Evolutionary conservation across 2,888 invertebrate species (phyloP).

Genomic region (Julus scanicus): DNA sequence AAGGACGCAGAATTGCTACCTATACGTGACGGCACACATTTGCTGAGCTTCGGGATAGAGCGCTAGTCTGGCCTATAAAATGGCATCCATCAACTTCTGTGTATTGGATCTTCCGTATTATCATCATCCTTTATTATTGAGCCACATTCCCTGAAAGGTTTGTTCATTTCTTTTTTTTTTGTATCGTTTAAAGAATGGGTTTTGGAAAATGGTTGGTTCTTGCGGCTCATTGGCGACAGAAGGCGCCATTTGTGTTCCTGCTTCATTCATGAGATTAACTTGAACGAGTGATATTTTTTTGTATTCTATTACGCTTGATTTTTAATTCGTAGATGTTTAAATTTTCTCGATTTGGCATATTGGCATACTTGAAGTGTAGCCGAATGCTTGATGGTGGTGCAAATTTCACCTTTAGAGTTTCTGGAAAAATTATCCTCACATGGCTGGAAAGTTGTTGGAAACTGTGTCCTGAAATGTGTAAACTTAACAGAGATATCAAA

Average conservation of each 20-base stretch:
- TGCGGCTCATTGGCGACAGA: neutral
- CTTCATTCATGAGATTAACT: neutral
- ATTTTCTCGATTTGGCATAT: neutral
- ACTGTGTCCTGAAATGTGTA: neutral
- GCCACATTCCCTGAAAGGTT: slow-evolving; percentile 40
- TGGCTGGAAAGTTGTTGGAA: neutral
- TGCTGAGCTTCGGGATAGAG: neutral
- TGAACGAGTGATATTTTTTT: neutral
- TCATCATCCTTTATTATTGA: slow-evolving; percentile 35
- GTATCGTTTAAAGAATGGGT: neutral
- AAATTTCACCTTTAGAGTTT: neutral
- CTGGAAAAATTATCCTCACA: neutral
- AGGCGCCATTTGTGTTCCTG: neutral
- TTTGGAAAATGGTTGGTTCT: neutral
- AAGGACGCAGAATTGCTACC: neutral
- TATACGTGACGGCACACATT: neutral
- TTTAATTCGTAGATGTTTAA: neutral
- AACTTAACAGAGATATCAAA: neutral
- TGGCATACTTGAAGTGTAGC: neutral
- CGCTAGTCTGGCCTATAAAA: neutral
- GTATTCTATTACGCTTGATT: neutral
- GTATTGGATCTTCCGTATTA: slow-evolving; percentile 44
- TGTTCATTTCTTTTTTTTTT: slow-evolving; percentile 2
- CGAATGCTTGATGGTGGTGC: neutral
- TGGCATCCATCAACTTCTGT: neutral